phyloP scores from a whole-genome alignment of 2,888 invertebrate genomes.

The Erpobdella octoculata region DNA sequence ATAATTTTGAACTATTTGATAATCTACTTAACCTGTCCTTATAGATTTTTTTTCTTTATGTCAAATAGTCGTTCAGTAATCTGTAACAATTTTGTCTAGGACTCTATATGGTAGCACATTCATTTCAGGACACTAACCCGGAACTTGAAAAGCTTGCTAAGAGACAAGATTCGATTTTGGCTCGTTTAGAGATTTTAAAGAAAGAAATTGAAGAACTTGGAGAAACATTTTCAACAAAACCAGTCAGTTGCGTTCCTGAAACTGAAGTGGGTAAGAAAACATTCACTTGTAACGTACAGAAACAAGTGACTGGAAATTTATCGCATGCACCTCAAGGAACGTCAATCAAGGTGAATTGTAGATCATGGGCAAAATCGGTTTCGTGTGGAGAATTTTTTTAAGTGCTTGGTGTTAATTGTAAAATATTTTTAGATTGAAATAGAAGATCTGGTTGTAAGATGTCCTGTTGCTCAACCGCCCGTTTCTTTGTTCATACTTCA shows the following conservation, averaged over 20 bases:
- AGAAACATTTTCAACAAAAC: not conserved
- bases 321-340: too few species aligned
- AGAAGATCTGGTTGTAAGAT: conserved; percentile 65
- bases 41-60: too few species aligned
- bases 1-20: too few species aligned
- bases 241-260: not conserved
- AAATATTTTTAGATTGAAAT: too few species aligned
- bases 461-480: conserved; percentile 62
- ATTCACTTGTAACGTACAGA: too few species aligned
- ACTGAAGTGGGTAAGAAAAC: not conserved
- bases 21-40: too few species aligned
- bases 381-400: too few species aligned
- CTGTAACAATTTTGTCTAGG: not conserved
- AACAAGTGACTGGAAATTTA: too few species aligned
- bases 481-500: conserved; percentile 62
- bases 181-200: not conserved
- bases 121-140: not conserved
- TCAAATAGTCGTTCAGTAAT: not conserved
- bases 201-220: not conserved
- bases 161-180: not conserved
- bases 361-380: too few species aligned
- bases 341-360: too few species aligned
- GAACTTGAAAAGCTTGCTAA: not conserved
- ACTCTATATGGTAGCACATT: not conserved
- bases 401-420: too few species aligned